A percentile compares a stretch with the other conserved stretches of the same genome.
phyloP scores from a whole-genome alignment of 2,888 invertebrate genomes.

The Ashinkailepas kermadecensis region DNA sequence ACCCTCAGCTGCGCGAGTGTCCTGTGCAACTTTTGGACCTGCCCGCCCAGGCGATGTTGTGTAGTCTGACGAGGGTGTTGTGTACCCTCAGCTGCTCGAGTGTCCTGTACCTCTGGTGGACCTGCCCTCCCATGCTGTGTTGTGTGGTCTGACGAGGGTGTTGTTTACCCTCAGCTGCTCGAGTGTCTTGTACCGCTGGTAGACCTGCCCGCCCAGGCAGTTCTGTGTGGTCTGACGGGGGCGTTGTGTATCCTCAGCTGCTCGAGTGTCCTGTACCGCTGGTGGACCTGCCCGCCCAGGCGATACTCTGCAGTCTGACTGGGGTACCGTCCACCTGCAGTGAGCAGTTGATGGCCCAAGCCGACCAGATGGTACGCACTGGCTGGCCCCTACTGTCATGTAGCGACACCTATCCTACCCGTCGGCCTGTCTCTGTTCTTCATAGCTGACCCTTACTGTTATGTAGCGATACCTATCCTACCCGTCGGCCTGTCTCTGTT shows the following conservation, averaged over 20 bases:
- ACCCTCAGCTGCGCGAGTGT: background rate
- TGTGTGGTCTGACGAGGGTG: background rate
- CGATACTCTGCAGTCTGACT: background rate
- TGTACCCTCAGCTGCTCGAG: background rate
- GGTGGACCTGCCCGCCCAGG: background rate
- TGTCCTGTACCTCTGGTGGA: background rate
- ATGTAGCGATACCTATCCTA: too few species aligned
- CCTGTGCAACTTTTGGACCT: too few species aligned
- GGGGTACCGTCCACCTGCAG: background rate
- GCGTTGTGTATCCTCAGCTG: background rate
- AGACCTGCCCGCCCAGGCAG: background rate
- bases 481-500: too few species aligned
- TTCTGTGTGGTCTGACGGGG: background rate
- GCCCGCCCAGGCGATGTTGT: background rate
- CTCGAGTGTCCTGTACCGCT: background rate
- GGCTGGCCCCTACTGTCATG: too few species aligned
- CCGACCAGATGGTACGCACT: background rate
- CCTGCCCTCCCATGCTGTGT: background rate
- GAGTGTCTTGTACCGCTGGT: background rate
- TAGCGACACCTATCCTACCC: too few species aligned
- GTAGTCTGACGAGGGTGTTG: background rate
- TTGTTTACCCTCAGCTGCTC: background rate
- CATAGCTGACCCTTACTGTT: too few species aligned
- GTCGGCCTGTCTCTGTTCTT: too few species aligned
- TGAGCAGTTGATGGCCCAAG: background rate